Evolutionary conservation across 1,140 invertebrate species (phyloP), one percentile per base, ranked within the genome.

Genomic region (Teleogryllus occipitalis): DNA sequence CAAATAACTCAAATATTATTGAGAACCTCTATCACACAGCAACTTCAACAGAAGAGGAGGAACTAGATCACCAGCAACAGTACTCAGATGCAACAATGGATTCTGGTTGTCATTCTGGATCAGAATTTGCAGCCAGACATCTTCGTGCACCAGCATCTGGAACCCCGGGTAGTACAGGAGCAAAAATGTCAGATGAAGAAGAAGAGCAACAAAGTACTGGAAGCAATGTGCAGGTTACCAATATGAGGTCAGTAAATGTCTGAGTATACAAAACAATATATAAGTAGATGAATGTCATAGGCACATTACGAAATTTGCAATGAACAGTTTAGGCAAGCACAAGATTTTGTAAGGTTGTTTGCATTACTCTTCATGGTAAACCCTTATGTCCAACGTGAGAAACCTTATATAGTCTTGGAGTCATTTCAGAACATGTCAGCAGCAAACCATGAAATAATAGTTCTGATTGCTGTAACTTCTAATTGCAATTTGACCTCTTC

Each of bases 71-170:
- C 77, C 84, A 80, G 47, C 84, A 86, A 46, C 82, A 84, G 12
- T 86, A 81, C 79, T 84, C 85, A 8, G 83, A 86, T 3, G 84
- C 82, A 7, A 85, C 83, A 8, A 75, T 84, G 21, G 84, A 85
- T 15, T 83, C 85, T 0, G 84, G 85, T 1, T 86, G 86, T 85
- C 85, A 87, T 76, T 83, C 80, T 79, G 82, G 81, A 7, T 80
- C 80, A 14, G 80, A 81, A 65, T 54, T 81, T 22, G 80, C 78
- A 21, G 73, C 75, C n/a, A 73, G 75, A 72, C 22, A 49, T 8
- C 46, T 27, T 22, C 27, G 75, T 7, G 72, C 54, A n/a, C 21
- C 79, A 15, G 48, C 46, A 21, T 47, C 79, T 7, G 47, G 46
- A 74, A 39, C 73, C 8, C 8, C 48, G 74, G 74, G 72, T 10